Evolutionary conservation across 2,797 vertebrate genomes (phyloP).

Genomic region (Sebastes baramenuke): DNA sequence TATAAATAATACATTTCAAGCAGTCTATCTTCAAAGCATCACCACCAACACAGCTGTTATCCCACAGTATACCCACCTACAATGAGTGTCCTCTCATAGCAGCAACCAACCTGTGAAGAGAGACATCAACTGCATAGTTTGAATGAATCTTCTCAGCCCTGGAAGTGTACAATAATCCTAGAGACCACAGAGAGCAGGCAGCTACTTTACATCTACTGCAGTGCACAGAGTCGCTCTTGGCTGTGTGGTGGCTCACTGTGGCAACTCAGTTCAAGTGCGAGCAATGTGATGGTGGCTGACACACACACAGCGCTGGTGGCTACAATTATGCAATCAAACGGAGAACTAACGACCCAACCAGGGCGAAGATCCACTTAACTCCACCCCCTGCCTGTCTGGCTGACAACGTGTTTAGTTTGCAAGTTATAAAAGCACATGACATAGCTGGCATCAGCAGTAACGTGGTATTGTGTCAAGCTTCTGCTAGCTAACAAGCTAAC

Average conservation of each 20-base stretch:
- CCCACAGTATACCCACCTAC: slow-evolving; percentile 45
- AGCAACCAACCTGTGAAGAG: slow-evolving; percentile 45
- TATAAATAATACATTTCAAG: not conserved
- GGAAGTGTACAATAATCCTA: not conserved
- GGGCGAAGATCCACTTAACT: not conserved
- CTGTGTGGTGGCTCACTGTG: slow-evolving; percentile 37
- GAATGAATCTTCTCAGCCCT: not conserved
- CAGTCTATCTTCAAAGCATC: not conserved
- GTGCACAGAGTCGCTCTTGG: slow-evolving; percentile 33
- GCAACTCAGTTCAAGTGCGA: slow-evolving; percentile 47
- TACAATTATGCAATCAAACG: slow-evolving; percentile 66
- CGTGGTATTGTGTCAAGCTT: not conserved
- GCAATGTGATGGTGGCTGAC: slow-evolving; percentile 64
- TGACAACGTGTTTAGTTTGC: not conserved
- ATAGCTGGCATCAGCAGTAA: not conserved
- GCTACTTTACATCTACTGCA: slow-evolving; percentile 37
- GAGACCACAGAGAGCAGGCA: too few relatives aligned
- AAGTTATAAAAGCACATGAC: not conserved
- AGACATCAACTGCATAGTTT: not conserved
- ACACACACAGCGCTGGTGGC: slow-evolving; percentile 66
- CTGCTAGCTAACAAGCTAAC: slow-evolving; percentile 56
- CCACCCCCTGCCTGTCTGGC: not conserved
- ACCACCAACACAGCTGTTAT: not conserved
- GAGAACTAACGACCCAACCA: slow-evolving; percentile 20
- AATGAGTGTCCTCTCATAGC: slow-evolving; percentile 50